A percentile compares a stretch with the other conserved stretches of the same genome.
phyloP scores from a whole-genome alignment of 2,888 invertebrate genomes.

The Bursaphelenchus okinawaensis region DNA sequence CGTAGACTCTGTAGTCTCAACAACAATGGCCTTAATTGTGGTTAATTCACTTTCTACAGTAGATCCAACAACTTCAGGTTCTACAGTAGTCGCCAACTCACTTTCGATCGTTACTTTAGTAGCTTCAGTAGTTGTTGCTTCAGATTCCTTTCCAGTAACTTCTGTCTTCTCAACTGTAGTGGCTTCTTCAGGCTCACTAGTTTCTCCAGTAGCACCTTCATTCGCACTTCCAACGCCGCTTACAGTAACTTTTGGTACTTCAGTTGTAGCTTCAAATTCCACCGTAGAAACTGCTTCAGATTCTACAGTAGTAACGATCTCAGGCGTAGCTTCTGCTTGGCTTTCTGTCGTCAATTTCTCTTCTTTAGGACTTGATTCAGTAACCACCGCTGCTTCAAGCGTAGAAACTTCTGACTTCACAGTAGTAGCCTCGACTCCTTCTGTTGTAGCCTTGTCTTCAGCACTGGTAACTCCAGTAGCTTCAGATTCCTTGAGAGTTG shows the following conservation, averaged over 20 bases:
- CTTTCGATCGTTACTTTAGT: neutral
- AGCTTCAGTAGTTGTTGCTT: neutral
- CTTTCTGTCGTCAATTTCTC: neutral
- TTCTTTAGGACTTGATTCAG: neutral
- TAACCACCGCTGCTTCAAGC: neutral
- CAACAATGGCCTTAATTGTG: too few species aligned
- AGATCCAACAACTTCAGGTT: too few species aligned
- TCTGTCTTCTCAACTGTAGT: too few species aligned
- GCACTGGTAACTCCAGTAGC: slow-evolving; percentile 2
- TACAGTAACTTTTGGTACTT: too few species aligned
- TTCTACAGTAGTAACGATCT: too few species aligned
- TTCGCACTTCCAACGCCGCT: too few species aligned
- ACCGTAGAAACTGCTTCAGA: too few species aligned
- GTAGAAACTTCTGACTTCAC: slow-evolving; percentile 7
- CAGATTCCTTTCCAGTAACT: neutral
- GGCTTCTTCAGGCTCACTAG: too few species aligned
- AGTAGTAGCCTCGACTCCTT: slow-evolving; percentile 10
- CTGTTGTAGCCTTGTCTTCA: slow-evolving; percentile 3
- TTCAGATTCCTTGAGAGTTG: neutral
- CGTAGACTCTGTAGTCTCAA: neutral
- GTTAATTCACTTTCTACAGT: too few species aligned
- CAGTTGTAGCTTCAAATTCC: too few species aligned
- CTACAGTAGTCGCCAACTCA: neutral
- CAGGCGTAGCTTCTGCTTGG: too few species aligned
- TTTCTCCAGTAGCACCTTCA: too few species aligned